Evolutionary conservation across 2,797 vertebrate species (phyloP).

Genomic region (Iguana delicatissima): DNA sequence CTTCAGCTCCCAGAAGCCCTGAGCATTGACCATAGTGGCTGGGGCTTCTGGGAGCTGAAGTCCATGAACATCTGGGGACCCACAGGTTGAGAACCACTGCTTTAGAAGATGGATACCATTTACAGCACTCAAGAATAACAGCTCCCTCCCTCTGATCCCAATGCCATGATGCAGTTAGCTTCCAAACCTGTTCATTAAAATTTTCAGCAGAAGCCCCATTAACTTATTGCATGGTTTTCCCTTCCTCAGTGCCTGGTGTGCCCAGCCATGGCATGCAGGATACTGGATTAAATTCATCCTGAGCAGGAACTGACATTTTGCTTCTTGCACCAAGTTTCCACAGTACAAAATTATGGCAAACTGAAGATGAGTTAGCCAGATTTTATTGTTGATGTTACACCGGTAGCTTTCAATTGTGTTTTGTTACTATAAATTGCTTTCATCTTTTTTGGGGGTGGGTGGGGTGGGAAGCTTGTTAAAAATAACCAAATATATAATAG

Average conservation of each 20-base stretch:
- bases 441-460: background rate
- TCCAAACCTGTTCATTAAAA: background rate
- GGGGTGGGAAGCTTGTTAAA: too few relatives aligned
- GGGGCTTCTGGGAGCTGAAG: too few relatives aligned
- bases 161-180: background rate
- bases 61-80: too few relatives aligned
- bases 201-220: background rate
- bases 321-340: background rate
- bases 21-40: too few relatives aligned
- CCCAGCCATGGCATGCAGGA: background rate
- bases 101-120: background rate
- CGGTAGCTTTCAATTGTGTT: background rate
- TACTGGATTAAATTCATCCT: background rate
- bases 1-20: too few relatives aligned
- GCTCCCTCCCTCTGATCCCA: background rate
- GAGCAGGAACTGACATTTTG: background rate
- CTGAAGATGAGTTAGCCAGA: background rate
- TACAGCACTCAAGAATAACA: background rate
- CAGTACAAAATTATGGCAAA: background rate
- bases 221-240: background rate
- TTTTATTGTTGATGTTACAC: background rate
- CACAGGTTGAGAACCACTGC: too few relatives aligned
- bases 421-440: background rate
- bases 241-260: background rate
- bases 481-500: too few relatives aligned